phyloP scores from a whole-genome alignment of 2,113 vertebrate genomes.

The Scomber colias region DNA sequence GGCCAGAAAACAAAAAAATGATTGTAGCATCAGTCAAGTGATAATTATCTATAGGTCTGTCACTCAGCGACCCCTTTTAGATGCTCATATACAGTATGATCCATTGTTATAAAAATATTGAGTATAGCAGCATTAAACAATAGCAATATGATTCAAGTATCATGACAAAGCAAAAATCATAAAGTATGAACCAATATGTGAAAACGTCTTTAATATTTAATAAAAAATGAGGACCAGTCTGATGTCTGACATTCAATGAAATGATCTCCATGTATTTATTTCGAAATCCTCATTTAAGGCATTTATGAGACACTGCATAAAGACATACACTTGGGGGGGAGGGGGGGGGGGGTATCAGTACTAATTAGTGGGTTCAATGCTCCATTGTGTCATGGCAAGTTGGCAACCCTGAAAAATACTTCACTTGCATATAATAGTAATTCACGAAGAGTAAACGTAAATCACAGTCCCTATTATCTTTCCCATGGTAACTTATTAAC shows the following conservation, averaged over 20 bases:
- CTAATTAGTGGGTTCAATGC: conserved; percentile 56
- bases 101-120: too few species aligned
- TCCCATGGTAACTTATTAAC: conserved; percentile 58
- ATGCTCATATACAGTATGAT: too few species aligned
- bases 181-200: neutral
- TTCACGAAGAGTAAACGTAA: conserved; percentile 51
- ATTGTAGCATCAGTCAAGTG: too few species aligned
- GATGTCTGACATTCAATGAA: conserved; percentile 65
- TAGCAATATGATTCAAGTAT: too few species aligned
- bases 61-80: too few species aligned
- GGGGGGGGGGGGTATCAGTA: conserved; percentile 58
- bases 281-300: conserved; percentile 85
- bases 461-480: conserved; percentile 60
- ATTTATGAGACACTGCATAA: conserved; percentile 86
- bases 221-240: conserved; percentile 13
- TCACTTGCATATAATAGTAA: conserved; percentile 80
- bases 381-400: conserved; percentile 61
- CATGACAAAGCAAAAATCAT: neutral
- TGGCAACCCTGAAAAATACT: conserved; percentile 77
- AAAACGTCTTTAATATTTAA: neutral
- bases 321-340: conserved; percentile 77
- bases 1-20: too few species aligned
- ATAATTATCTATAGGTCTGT: neutral
- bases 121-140: too few species aligned
- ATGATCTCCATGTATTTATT: conserved; percentile 81